A percentile compares a stretch with the other conserved stretches of the same genome.
These are phyloP conservation scores for Rhincodon typus DNA, from an alignment of 2,797 vertebrate species.

Conservation along the genomic window DNA sequence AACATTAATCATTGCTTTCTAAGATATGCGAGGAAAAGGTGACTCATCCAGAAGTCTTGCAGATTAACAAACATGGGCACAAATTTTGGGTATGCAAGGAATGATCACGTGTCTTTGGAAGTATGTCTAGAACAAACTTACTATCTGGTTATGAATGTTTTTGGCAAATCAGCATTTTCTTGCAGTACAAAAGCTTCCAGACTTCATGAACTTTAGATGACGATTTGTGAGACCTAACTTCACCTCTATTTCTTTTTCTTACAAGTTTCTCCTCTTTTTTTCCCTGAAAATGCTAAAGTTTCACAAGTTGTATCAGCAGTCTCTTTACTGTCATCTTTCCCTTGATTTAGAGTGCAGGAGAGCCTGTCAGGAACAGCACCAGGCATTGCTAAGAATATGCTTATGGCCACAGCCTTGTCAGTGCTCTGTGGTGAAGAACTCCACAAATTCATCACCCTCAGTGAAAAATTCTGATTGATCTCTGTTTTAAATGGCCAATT, in stretches of 20 bases:
- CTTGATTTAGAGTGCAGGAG: no score
- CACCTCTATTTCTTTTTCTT: no score
- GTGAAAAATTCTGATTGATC: no score
- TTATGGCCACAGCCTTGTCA: no score
- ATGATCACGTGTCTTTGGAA: no score
- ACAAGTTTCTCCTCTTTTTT: conserved; percentile 41
- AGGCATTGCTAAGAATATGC: no score
- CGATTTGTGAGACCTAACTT: neutral
- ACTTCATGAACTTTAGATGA: neutral
- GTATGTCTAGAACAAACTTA: neutral
- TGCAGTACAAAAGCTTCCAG: neutral
- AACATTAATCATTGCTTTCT: neutral
- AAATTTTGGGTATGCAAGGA: neutral
- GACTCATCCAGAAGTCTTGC: neutral
- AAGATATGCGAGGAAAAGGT: neutral
- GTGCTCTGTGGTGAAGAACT: no score
- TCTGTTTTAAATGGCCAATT: no score
- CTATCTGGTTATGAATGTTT: neutral
- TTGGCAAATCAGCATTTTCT: neutral
- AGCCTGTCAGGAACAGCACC: no score
- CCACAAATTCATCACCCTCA: no score
- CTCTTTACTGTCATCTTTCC: no score
- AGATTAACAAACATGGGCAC: neutral
- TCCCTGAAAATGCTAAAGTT: conserved; percentile 43
- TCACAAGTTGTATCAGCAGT: conserved; percentile 37